Base-by-base conservation (phyloP, 2,888 invertebrate genomes). In the Arctia plantaginis region DNA sequence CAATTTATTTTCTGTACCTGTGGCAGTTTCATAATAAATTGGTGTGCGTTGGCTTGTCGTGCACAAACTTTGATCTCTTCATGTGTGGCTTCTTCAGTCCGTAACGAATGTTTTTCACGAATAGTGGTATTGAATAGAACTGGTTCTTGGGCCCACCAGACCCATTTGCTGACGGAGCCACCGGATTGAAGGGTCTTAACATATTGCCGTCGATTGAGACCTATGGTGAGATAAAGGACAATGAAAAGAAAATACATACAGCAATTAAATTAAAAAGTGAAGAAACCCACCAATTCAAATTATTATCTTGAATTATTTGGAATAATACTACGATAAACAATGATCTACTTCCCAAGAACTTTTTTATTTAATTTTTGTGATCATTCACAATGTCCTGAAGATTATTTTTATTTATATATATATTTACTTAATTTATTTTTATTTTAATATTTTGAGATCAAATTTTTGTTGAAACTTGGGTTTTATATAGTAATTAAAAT, bases 131-230 rank as follows among this genome's bases (percentile, higher is more conserved):
- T 98, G 90, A 99, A 99, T 18, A 99, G 95, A 12, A 98, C 97
- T 0, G 98, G 99, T 89, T 99, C 99, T 93, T 99, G 99, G 7
- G 0, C 98, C 98, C 1, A 99, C 99, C 13, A 99, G 97, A 0
- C 98, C 99, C 76, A 99, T 97, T 85, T 98, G 97, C 27, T 96
- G 96, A 55, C 99, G 96, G 39, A 98, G 91, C 98, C 98, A 98
- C 27, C 96, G 96, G 6, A 98, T 95, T 84, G 98, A 98, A n/a
- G 99, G 90, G 62, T 96, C 78, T 96, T 96, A 0, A 99, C 94
- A 85, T 98, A 62, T 95, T 91, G 0, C 96, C 97, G 86, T 98
- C 98, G 8, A 98, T 89, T 10, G 88, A 86, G 8, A 98, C 96
- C 97, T 97, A 80, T 66, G 59, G 68, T 69, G 64, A 47, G n/a